Evolutionary conservation across 1,140 invertebrate species (phyloP), one percentile per base, ranked within the genome.

Genomic region (Dendrolimus punctatus): DNA sequence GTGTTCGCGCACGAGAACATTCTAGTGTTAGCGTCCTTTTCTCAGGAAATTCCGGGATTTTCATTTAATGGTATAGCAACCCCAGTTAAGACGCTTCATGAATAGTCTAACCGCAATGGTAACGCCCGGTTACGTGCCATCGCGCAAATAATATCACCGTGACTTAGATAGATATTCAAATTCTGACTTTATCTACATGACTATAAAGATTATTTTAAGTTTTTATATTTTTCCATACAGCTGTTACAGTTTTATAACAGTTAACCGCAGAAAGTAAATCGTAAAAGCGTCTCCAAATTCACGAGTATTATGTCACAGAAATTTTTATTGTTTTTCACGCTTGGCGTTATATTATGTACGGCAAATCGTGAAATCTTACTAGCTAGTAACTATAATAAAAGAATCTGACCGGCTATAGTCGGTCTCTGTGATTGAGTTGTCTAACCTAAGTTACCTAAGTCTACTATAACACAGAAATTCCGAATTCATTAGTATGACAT

Each of bases 141-240:
- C 64, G 64, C 64, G 64, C 66, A 68, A 75, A 74, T 74, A 74
- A 68, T 77, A 71, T 66, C 66, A 62, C 55, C 63, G 70, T 68
- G 74, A 73, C 66, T 23, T 23, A 2, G 23, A 23, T 23, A 23
- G 23, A 23, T 23, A 23, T 23, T 23, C 39, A 40, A 59, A 53
- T 55, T 51, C 46, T 6, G 55, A 46, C 54, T 48, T 23, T 61
- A 59, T 41, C 5, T 6, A 23, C 7, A 23, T 37, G 8, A 5
- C 3, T 36, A 58, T 53, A 48, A 40, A 54, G 53, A 23, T 23
- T 23, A 23, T 23, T 23, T 23, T 23, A 23, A 23, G 23, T 23
- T 23, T 48, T 38, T 51, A 57, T n/a, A 47, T 43, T 56, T 6
- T 37, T 40, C 38, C 8, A 46, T 6, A 51, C 5, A 40, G 42